Evolutionary conservation across 2,888 invertebrate genomes (phyloP).

Genomic region (Drosophila eohydei): DNA sequence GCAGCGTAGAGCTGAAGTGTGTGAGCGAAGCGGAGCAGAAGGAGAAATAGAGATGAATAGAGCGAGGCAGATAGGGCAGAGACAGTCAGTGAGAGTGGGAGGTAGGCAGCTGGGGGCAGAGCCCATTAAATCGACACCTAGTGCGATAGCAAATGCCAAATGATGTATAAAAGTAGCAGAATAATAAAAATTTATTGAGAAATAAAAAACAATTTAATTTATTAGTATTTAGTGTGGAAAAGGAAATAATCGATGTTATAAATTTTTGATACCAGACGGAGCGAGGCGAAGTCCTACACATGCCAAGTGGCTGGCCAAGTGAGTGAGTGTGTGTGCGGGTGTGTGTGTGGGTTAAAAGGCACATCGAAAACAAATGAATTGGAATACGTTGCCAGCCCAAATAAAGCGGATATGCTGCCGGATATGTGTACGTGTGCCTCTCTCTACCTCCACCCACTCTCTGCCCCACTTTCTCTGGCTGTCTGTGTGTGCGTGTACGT

Average conservation of each 20-base stretch:
- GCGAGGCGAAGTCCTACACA: slow-evolving; percentile 26
- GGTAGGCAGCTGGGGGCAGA: neutral
- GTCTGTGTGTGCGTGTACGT: slow-evolving; percentile 48
- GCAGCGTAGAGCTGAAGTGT: neutral
- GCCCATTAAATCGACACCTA: slow-evolving; percentile 80
- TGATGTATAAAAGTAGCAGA: slow-evolving; percentile 77
- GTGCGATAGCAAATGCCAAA: slow-evolving; percentile 54
- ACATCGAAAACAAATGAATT: slow-evolving; percentile 78
- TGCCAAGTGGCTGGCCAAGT: slow-evolving; percentile 42
- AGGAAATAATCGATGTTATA: slow-evolving; percentile 81
- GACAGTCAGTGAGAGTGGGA: neutral
- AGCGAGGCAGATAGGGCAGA: neutral
- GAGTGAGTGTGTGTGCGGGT: slow-evolving; percentile 4
- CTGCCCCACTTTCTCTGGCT: slow-evolving; percentile 13
- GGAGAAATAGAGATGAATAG: neutral
- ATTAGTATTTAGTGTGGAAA: slow-evolving; percentile 82
- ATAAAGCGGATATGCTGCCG: slow-evolving; percentile 74
- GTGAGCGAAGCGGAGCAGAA: no score
- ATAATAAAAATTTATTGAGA: slow-evolving; percentile 84
- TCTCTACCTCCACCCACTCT: slow-evolving; percentile 1
- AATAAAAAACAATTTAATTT: slow-evolving; percentile 84
- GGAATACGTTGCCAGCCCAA: slow-evolving; percentile 73
- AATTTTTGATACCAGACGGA: slow-evolving; percentile 72
- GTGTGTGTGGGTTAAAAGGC: slow-evolving; percentile 46
- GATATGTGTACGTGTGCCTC: slow-evolving; percentile 39